Base-by-base conservation (phyloP, 2,113 vertebrate genomes). In the Onychorhynchus coronatus region DNA sequence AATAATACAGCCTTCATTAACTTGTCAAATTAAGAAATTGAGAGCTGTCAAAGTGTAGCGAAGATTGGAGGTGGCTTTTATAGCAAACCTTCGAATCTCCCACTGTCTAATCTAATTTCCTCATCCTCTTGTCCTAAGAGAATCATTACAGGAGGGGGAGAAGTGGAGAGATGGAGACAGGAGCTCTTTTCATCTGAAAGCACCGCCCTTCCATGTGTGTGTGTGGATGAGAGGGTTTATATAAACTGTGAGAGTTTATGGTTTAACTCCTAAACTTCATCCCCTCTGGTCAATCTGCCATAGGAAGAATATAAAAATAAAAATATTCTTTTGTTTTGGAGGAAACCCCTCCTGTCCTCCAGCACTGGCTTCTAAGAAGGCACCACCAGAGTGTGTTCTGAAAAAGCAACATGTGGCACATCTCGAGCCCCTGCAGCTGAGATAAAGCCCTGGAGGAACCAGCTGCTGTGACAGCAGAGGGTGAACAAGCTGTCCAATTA, bases 21-120 rank as follows among this genome's bases (percentile, higher is more conserved):
- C 72, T 83, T 79, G 86, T 93, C 90, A 92, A 92, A 94, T 84
- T 73, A 92, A 84, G 84, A 94, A 93, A 87, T 18, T 56, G 91
- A 96, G 67, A 92, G 65, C 87, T 95, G 88, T 92, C 89, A 94
- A 83, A 93, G 55, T 44, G 37, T 39, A 87, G 76, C 6, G 6
- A 96, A 95, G 56, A 95, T 46, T 30, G 65, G 76, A 86, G 66
- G 61, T 87, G 66, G 72, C 75, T 86, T 96, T 92, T 82, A 93
- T 11, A 82, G 81, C 70, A 95, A 96, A 87, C 92, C 1, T 7
- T 52, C 39, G 70, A 88, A 92, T 95, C 50, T 82, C 94, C 46
- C 86, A 67, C 75, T 96, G 91, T 96, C 94, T 95, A 89, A 89
- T 88, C 74, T 56, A 78, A 95, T 96, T 96, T 94, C 87, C 90